Percentiles rank a stretch among this genome's conserved stretches.
phyloP scores from a whole-genome alignment of 2,888 invertebrate species.

The Lithophane leautieri region DNA sequence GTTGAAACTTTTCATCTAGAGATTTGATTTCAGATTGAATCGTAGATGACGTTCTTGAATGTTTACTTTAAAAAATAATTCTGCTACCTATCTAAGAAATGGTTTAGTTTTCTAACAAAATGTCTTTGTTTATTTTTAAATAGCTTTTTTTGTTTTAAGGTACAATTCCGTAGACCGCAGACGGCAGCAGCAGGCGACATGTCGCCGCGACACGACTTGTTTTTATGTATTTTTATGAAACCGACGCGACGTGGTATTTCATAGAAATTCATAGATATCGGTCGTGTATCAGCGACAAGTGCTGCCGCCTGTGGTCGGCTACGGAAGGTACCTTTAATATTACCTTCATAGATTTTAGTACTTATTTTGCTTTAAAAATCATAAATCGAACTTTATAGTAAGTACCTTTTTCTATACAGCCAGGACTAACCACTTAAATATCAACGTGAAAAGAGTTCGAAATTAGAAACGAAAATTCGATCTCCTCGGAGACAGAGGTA shows the following conservation, averaged over 20 bases:
- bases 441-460: conserved; percentile 38
- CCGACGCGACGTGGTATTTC: too few relatives aligned
- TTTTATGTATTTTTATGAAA: too few relatives aligned
- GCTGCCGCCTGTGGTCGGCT: too few relatives aligned
- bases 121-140: neutral
- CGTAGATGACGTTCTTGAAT: neutral
- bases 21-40: conserved; percentile 43
- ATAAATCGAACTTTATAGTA: neutral
- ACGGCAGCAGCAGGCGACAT: too few relatives aligned
- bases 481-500: neutral
- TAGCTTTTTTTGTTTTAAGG: too few relatives aligned
- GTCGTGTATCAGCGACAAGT: too few relatives aligned
- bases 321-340: too few relatives aligned
- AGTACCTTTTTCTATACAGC: neutral
- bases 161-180: too few relatives aligned
- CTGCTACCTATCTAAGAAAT: neutral
- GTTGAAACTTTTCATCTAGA: conserved; percentile 24
- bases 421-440: conserved; percentile 12
- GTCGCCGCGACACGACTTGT: too few relatives aligned
- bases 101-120: neutral
- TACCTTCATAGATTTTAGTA: too few relatives aligned
- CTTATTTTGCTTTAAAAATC: neutral
- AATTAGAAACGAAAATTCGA: conserved; percentile 14
- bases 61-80: neutral
- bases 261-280: too few relatives aligned